These are phyloP conservation scores for Malurus elegans DNA, from an alignment of 2,113 vertebrate genomes.

Conservation along the genomic window DNA sequence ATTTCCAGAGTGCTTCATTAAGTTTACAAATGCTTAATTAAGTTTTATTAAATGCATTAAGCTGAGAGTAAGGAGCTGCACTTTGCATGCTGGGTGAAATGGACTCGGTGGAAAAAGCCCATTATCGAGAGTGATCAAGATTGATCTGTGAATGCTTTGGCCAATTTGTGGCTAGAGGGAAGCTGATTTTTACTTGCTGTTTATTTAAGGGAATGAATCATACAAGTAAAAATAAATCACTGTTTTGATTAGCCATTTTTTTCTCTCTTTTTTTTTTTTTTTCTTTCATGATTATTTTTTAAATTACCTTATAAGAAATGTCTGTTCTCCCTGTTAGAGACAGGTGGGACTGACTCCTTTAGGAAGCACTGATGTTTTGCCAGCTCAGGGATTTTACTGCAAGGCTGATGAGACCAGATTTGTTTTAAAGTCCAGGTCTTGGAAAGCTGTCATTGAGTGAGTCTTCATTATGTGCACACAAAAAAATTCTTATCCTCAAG, in stretches of 20 bases:
- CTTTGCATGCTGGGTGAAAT: conserved; percentile 29
- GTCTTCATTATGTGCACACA: neutral
- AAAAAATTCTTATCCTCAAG: neutral
- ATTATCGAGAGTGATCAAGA: conserved; percentile 27
- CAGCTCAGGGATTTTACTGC: neutral
- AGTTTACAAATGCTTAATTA: conserved; percentile 64
- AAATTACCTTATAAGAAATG: neutral
- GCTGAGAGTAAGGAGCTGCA: conserved; percentile 41
- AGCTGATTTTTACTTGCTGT: neutral
- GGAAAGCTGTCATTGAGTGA: neutral
- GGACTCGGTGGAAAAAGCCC: conserved; percentile 7
- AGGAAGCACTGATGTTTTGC: neutral
- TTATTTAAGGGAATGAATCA: neutral
- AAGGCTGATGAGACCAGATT: neutral
- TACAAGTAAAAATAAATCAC: neutral
- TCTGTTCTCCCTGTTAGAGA: neutral
- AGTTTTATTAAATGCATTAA: conserved; percentile 72
- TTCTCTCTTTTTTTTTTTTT: neutral
- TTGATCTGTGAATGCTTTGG: neutral
- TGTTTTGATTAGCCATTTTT: neutral
- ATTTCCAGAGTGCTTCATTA: conserved; percentile 65
- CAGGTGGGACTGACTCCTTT: neutral
- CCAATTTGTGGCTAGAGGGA: neutral
- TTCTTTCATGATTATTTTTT: neutral
- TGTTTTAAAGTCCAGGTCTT: neutral